phyloP scores from a whole-genome alignment of 1,140 invertebrate species.

The Grapholita molesta region DNA sequence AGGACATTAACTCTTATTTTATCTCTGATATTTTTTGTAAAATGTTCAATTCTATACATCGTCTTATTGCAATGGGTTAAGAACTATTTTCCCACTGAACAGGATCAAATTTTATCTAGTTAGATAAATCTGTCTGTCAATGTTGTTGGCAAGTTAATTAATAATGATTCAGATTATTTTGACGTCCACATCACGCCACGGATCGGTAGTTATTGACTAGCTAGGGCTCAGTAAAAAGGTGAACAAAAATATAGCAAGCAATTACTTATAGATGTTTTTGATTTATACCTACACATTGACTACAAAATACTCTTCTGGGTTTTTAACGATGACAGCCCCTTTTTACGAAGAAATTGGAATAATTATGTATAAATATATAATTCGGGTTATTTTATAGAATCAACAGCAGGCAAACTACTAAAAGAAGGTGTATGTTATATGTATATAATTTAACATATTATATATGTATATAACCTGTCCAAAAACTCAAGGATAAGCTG shows the following conservation, averaged over 20 bases:
- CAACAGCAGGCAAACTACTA: too few relatives aligned
- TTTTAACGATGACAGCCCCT: neutral
- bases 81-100: neutral
- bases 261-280: neutral
- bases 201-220: neutral
- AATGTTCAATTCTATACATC: too few relatives aligned
- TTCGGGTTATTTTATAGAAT: too few relatives aligned
- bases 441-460: too few relatives aligned
- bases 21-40: neutral
- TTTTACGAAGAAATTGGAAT: too few relatives aligned
- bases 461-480: too few relatives aligned
- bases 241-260: neutral
- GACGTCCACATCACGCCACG: too few relatives aligned
- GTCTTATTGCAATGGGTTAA: neutral
- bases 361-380: too few relatives aligned
- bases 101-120: neutral
- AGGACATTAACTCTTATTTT: slow-evolving; percentile 5
- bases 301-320: neutral
- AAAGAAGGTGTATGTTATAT: too few relatives aligned
- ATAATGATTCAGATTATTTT: neutral
- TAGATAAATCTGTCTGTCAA: slow-evolving; percentile 10
- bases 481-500: too few relatives aligned
- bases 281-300: neutral
- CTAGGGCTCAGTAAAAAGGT: neutral
- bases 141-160: neutral